Evolutionary conservation across 2,888 invertebrate genomes (phyloP).

Genomic region (Drosophila affinis): DNA sequence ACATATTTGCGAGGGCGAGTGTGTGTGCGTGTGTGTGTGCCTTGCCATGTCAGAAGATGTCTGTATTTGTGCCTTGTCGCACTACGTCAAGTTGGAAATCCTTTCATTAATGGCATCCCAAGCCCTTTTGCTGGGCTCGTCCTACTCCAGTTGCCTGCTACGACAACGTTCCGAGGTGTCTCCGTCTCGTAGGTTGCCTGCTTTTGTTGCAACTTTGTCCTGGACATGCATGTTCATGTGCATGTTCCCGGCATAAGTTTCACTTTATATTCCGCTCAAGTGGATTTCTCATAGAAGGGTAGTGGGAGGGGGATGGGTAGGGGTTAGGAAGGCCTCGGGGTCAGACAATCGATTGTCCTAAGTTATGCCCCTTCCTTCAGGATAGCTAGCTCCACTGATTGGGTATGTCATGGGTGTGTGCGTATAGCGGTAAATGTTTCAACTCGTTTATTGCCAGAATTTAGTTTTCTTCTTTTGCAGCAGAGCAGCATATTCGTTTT

Average conservation of each 20-base stretch:
- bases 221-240: constrained; percentile 7
- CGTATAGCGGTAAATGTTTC: constrained; percentile 28
- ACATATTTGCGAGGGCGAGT: constrained; percentile 36
- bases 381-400: constrained; percentile 41
- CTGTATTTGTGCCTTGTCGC: constrained; percentile 41
- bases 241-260: constrained; percentile 22
- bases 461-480: constrained; percentile 28
- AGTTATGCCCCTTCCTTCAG: constrained; percentile 35
- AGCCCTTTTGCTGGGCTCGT: constrained; percentile 47
- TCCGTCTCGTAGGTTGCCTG: constrained; percentile 26
- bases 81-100: constrained; percentile 74
- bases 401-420: constrained; percentile 31
- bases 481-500: constrained; percentile 1
- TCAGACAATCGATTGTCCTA: constrained; percentile 29
- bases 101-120: constrained; percentile 79
- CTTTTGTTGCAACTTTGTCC: constrained; percentile 44
- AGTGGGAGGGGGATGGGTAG: background rate
- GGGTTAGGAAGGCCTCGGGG: constrained; percentile 36
- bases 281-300: constrained; percentile 33
- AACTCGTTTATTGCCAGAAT: constrained; percentile 38
- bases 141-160: constrained; percentile 46
- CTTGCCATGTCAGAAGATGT: constrained; percentile 43
- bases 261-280: constrained; percentile 48
- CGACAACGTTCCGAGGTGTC: constrained; percentile 42
- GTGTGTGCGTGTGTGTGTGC: constrained; percentile 12